A percentile compares a stretch with the other conserved stretches of the same genome.
Conservation (phyloP, 2,797 vertebrate species). For the Enteromius anoplus region DNA sequence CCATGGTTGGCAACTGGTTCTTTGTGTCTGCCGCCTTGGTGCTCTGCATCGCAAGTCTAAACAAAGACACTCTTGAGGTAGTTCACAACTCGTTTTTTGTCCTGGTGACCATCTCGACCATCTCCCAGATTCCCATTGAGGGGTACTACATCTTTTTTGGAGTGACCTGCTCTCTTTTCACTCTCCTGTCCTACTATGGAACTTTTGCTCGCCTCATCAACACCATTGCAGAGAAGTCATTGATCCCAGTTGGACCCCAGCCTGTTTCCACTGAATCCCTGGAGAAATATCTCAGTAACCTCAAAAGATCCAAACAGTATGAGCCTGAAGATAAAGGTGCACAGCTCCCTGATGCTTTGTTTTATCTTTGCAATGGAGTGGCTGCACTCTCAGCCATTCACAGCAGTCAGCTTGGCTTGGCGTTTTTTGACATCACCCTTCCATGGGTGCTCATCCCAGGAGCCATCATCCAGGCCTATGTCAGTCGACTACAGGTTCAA, state of each 20-base stretch:
- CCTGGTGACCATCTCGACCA: conserved; percentile 78
- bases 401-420: neutral
- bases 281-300: conserved; percentile 59
- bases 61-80: conserved; percentile 82
- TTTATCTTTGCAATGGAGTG: conserved; percentile 86
- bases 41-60: conserved; percentile 78
- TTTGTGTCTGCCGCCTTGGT: conserved; percentile 79
- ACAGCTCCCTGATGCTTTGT: conserved; percentile 79
- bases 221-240: conserved; percentile 85
- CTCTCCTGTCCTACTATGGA: conserved; percentile 78
- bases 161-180: conserved; percentile 79
- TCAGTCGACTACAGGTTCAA: conserved; percentile 82
- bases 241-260: conserved; percentile 82
- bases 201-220: conserved; percentile 86
- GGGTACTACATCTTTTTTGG: conserved; percentile 81
- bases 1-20: conserved; percentile 89
- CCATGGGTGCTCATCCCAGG: conserved; percentile 86
- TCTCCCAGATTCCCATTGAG: conserved; percentile 79
- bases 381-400: conserved; percentile 83
- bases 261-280: conserved; percentile 75
- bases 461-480: conserved; percentile 77
- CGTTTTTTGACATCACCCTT: conserved; percentile 77
- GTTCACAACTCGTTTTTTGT: conserved; percentile 82
- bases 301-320: conserved; percentile 49
- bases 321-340: conserved; percentile 34